phyloP scores from a whole-genome alignment of 2,797 vertebrate genomes.

The Philypnodon macrostomus region DNA sequence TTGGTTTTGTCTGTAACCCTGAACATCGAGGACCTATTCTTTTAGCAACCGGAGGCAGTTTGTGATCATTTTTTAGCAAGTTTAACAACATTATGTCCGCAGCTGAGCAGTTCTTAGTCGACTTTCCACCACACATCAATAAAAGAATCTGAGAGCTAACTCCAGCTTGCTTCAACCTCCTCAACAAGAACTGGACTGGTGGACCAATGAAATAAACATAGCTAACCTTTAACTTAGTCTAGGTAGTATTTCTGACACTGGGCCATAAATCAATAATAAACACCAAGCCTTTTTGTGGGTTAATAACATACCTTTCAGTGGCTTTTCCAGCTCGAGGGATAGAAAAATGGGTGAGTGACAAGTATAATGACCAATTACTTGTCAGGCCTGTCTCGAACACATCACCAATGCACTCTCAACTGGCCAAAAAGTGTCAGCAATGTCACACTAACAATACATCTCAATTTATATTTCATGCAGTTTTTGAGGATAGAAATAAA shows the following conservation, averaged over 20 bases:
- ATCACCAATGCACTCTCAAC: neutral
- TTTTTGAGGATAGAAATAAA: neutral
- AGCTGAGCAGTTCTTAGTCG: too few relatives aligned
- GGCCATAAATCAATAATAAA: neutral
- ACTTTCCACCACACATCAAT: too few relatives aligned
- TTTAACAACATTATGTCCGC: too few relatives aligned
- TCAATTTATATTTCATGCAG: neutral
- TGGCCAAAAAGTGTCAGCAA: neutral
- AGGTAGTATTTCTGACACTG: neutral
- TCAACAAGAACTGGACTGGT: too few relatives aligned
- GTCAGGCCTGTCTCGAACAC: conserved; percentile 1
- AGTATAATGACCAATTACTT: conserved; percentile 4
- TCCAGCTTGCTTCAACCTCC: too few relatives aligned
- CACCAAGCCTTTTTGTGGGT: neutral
- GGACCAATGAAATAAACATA: too few relatives aligned
- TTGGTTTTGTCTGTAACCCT: too few relatives aligned
- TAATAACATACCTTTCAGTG: conserved; percentile 4
- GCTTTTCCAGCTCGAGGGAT: conserved; percentile 1
- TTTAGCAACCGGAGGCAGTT: too few relatives aligned
- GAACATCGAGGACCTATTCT: too few relatives aligned
- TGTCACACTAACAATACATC: neutral
- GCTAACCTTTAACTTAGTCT: too few relatives aligned
- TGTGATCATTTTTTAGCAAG: too few relatives aligned
- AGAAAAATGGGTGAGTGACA: neutral
- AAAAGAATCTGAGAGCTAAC: too few relatives aligned